phyloP scores from a whole-genome alignment of 2,888 invertebrate genomes.

The Slavum lentiscoides region DNA sequence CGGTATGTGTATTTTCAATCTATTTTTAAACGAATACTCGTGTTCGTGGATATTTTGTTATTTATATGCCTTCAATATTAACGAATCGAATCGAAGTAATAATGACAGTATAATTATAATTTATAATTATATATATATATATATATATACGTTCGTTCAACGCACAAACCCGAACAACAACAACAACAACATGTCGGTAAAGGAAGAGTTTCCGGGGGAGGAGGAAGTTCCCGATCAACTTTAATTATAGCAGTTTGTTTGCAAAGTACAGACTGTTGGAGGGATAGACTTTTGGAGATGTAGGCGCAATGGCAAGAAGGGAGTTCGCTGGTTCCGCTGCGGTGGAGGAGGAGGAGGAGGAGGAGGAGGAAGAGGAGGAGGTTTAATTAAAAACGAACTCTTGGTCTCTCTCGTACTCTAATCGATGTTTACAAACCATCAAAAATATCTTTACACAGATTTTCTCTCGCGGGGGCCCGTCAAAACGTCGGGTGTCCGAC shows the following conservation, averaged over 20 bases:
- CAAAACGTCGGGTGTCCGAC: slow-evolving; percentile 27
- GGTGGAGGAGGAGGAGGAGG: not conserved
- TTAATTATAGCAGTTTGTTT: slow-evolving; percentile 36
- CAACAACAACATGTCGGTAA: slow-evolving; percentile 9
- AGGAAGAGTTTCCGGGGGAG: slow-evolving; percentile 14
- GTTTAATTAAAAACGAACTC: slow-evolving; percentile 49
- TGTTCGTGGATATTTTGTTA: too few species aligned
- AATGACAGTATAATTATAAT: slow-evolving; percentile 7
- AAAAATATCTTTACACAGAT: slow-evolving; percentile 39
- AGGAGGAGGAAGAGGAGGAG: not conserved
- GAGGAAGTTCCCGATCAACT: slow-evolving; percentile 37
- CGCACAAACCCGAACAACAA: slow-evolving; percentile 2
- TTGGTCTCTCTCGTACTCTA: slow-evolving; percentile 18
- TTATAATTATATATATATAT: too few species aligned
- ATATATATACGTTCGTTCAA: not conserved
- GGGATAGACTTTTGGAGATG: slow-evolving; percentile 21
- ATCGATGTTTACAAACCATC: slow-evolving; percentile 43
- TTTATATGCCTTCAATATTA: not conserved
- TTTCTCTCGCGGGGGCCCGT: slow-evolving; percentile 5
- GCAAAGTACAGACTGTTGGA: slow-evolving; percentile 31
- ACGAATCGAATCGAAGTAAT: not conserved
- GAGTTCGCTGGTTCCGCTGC: not conserved
- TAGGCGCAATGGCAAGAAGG: not conserved
- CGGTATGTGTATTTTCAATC: too few species aligned
- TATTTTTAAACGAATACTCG: too few species aligned